These are phyloP conservation scores for Caenorhabditis wallacei DNA, from an alignment of 2,888 invertebrate genomes.

Conservation along the genomic window DNA sequence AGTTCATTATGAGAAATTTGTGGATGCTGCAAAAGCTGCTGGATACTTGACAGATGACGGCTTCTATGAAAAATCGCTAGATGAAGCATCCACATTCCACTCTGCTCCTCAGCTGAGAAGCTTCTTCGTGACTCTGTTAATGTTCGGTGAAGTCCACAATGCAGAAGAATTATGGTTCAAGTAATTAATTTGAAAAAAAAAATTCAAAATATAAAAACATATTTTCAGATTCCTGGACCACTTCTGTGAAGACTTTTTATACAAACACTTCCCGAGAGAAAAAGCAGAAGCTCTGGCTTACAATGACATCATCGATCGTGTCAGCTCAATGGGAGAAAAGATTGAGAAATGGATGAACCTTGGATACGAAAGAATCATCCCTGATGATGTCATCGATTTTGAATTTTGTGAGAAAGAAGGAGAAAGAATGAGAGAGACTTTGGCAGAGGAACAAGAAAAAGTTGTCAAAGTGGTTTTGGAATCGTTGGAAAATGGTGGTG, in stretches of 20 bases:
- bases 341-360: constrained; percentile 11
- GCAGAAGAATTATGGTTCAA: constrained; percentile 25
- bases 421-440: neutral
- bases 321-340: constrained; percentile 10
- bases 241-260: neutral
- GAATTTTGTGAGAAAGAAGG: constrained; percentile 21
- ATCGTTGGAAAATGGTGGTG: neutral
- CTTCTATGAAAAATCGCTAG: constrained; percentile 15
- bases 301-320: constrained; percentile 19
- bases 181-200: neutral
- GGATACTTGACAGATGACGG: constrained; percentile 48
- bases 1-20: constrained; percentile 23
- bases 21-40: constrained; percentile 45
- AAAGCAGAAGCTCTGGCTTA: constrained; percentile 35
- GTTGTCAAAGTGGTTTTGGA: constrained; percentile 8
- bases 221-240: constrained; percentile 6
- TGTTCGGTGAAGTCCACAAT: constrained; percentile 16
- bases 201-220: neutral
- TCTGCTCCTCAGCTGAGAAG: constrained; percentile 23
- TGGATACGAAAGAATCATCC: neutral
- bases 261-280: neutral
- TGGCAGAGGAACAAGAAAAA: constrained; percentile 45
- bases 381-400: constrained; percentile 2
- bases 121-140: constrained; percentile 31
- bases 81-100: constrained; percentile 43